Base-by-base conservation (phyloP, 2,797 vertebrate genomes). In the Amazona finschi region DNA sequence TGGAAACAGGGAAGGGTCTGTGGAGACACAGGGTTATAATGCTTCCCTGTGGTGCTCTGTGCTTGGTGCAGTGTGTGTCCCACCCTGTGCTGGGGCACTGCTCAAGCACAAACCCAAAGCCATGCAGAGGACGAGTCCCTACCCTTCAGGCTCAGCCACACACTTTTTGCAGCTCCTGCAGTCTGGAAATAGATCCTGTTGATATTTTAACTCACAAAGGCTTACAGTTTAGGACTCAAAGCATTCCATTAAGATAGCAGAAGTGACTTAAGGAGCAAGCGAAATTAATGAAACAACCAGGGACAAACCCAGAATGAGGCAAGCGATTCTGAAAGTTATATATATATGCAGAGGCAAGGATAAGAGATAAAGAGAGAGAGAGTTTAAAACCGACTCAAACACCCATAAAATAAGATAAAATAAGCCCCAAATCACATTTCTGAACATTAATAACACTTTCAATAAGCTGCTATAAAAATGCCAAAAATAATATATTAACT, bases 401-500 rank as follows among this genome's bases (percentile, higher is more conserved):
- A 90, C 50, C 46, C 70, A 90, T 96, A 94, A 96, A 95, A 89
- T 78, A 96, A 94, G n/a, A 90, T 95, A 94, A 96, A 95, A 90
- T 79, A 95, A 94, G n/a, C 73, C 70, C 52, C n/a, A 71, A 88
- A 95, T 94, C 81, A 86, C 64, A 76, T 86, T 95, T 89, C 95
- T 91, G 91, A 96, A 93, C 85, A 91, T 93, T 96, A 97, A 87
- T 96, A 96, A 94, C 83, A 91, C 85, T 96, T 96, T 87, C 94
- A 96, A 97, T 94, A 97, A 96, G 94, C 80, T 93, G 77, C 86
- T 87, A 93, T 95, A 94, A 96, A 96, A 86, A 88, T 74, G 91
- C 53, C 95, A 88, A 62, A 91, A 91, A 91, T 91, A 93, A 94
- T 96, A 82, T 87, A 93, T 95, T 95, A 93, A 95, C 91, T 96